Evolutionary conservation across 2,113 vertebrate species (phyloP).

Genomic region (Rhagologus leucostigma): DNA sequence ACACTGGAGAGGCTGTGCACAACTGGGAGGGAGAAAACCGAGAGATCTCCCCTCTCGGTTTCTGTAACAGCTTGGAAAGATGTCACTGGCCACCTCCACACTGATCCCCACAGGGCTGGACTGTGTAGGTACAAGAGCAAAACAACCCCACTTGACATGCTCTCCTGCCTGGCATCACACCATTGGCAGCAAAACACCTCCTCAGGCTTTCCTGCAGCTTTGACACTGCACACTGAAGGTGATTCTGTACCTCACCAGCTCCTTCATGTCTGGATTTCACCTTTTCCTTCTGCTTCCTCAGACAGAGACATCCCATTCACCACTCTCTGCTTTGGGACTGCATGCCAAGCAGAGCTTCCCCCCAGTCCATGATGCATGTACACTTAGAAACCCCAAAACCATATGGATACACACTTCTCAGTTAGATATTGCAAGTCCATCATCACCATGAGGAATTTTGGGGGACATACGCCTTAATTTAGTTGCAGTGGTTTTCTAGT

Average conservation of each 20-base stretch:
- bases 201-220: background rate
- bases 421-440: background rate
- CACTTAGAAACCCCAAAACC: background rate
- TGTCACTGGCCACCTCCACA: background rate
- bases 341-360: background rate
- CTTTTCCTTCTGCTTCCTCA: background rate
- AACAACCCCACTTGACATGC: fast-evolving
- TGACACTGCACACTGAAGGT: background rate
- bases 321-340: background rate
- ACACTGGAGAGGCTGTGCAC: no score
- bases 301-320: background rate
- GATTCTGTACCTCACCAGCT: background rate
- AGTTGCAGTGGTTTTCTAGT: background rate
- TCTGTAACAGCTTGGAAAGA: no score
- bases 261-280: background rate
- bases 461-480: background rate
- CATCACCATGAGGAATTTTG: background rate
- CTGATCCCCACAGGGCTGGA: background rate
- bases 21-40: background rate
- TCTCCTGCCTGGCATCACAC: background rate
- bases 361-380: fast-evolving
- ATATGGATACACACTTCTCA: fast-evolving
- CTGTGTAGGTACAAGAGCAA: background rate
- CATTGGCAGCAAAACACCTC: background rate
- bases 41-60: background rate